A percentile compares a stretch with the other conserved stretches of the same genome.
phyloP scores from a whole-genome alignment of 2,888 invertebrate species.

The Ophion ventricosus region DNA sequence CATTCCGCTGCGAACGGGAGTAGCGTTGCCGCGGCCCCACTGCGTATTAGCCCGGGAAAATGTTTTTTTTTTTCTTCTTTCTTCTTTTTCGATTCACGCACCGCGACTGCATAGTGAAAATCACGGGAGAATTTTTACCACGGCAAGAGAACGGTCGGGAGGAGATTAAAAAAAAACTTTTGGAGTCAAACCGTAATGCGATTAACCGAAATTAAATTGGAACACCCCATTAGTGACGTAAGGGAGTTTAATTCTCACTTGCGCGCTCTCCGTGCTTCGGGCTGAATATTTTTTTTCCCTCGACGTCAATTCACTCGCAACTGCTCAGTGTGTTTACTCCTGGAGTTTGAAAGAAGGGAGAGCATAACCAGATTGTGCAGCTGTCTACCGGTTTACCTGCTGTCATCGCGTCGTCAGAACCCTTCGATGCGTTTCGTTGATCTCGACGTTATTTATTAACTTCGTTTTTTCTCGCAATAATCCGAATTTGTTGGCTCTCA shows the following conservation, averaged over 20 bases:
- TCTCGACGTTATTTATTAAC: slow-evolving; percentile 34
- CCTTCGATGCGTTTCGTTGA: slow-evolving; percentile 18
- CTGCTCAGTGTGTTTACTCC: slow-evolving; percentile 27
- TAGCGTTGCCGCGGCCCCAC: neutral
- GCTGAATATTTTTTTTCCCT: slow-evolving; percentile 11
- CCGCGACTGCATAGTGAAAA: slow-evolving; percentile 1
- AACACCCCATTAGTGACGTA: slow-evolving; percentile 73
- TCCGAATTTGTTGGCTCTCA: neutral
- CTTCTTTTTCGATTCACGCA: neutral
- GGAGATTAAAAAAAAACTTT: slow-evolving; percentile 28
- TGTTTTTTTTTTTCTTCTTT: slow-evolving; percentile 8
- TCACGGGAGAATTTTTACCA: slow-evolving; percentile 7
- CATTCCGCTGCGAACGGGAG: slow-evolving; percentile 72
- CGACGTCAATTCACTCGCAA: slow-evolving; percentile 9
- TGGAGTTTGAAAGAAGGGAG: slow-evolving; percentile 4
- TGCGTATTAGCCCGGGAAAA: slow-evolving; percentile 29
- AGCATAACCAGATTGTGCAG: slow-evolving; percentile 36
- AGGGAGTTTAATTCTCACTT: slow-evolving; percentile 64
- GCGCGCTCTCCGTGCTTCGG: slow-evolving; percentile 27
- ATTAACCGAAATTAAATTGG: slow-evolving; percentile 76
- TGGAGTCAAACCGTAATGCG: slow-evolving; percentile 74
- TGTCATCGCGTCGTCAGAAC: slow-evolving; percentile 38
- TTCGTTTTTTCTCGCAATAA: neutral
- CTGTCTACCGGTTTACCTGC: slow-evolving; percentile 57
- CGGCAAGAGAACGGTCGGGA: neutral